Conservation (phyloP, 2,113 vertebrate genomes). For the Polypterus bichir region DNA sequence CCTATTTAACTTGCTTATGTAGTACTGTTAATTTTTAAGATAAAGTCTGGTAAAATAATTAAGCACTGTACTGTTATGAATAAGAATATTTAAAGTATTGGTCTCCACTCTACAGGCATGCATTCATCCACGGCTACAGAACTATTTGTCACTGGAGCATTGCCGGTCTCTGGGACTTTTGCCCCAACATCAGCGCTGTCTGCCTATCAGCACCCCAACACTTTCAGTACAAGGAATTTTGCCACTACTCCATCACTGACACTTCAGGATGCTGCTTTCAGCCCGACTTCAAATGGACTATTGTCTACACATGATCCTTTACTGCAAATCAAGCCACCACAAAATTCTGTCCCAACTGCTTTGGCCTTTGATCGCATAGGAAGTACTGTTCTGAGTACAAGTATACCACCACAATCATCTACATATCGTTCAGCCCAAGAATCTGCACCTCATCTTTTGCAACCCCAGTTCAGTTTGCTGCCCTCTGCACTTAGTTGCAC, state of each 20-base stretch:
- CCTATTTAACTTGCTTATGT: background rate
- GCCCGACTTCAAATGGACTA: slow-evolving; percentile 77
- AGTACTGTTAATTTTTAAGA: background rate
- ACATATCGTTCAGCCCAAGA: slow-evolving; percentile 97
- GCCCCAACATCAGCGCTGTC: slow-evolving; percentile 71
- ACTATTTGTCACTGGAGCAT: slow-evolving; percentile 82
- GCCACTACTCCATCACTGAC: slow-evolving; percentile 68
- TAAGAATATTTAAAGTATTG: too few relatives aligned
- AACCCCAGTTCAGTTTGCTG: slow-evolving; percentile 86
- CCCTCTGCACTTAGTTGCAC: slow-evolving; percentile 61
- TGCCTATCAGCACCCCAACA: slow-evolving; percentile 77
- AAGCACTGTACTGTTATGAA: slow-evolving; percentile 1
- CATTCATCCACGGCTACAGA: slow-evolving; percentile 78
- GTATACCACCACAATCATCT: slow-evolving; percentile 84
- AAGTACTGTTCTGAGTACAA: slow-evolving; percentile 59
- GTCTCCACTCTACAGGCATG: slow-evolving; percentile 51
- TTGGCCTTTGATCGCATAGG: slow-evolving; percentile 81
- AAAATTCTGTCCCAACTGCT: slow-evolving; percentile 69
- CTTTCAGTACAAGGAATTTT: slow-evolving; percentile 81
- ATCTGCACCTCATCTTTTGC: slow-evolving; percentile 89
- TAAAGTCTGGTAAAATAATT: slow-evolving; percentile 8
- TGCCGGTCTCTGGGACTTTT: slow-evolving; percentile 84
- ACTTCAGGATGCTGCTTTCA: slow-evolving; percentile 81
- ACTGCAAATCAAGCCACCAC: slow-evolving; percentile 80
- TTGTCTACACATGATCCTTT: slow-evolving; percentile 75